phyloP scores from a whole-genome alignment of 2,888 invertebrate species.

The Cryptocheilus praepositus region DNA sequence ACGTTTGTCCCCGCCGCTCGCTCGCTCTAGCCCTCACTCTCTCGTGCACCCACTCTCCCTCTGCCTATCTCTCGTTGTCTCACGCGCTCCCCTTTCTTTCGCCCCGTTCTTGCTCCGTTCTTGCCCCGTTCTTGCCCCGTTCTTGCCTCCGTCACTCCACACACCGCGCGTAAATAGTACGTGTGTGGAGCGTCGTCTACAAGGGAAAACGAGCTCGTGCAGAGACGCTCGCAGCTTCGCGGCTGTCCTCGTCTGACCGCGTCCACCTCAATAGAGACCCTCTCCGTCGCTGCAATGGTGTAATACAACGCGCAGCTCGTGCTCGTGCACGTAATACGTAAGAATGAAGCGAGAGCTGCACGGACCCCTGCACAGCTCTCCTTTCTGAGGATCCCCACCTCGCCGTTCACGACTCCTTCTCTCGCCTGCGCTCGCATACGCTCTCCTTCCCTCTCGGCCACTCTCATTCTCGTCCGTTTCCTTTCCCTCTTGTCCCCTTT shows the following conservation, averaged over 20 bases:
- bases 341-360: conserved; percentile 49
- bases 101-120: conserved; percentile 32
- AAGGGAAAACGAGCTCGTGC: too few species aligned
- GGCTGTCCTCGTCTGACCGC: conserved; percentile 33
- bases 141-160: conserved; percentile 22
- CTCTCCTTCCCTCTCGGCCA: conserved; percentile 28
- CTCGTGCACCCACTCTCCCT: conserved; percentile 23
- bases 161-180: not conserved
- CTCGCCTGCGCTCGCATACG: not conserved
- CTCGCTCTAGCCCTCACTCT: conserved; percentile 22
- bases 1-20: not conserved
- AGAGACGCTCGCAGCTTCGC: not conserved
- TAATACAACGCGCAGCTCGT: conserved; percentile 48
- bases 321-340: conserved; percentile 52
- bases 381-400: conserved; percentile 15
- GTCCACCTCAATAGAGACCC: conserved; percentile 37
- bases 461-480: conserved; percentile 29
- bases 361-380: conserved; percentile 5
- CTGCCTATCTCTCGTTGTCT: conserved; percentile 22
- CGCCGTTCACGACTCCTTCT: conserved; percentile 22
- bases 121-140: conserved; percentile 25
- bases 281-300: conserved; percentile 57
- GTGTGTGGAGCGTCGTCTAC: too few species aligned
- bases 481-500: conserved; percentile 37
- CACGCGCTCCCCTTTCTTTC: conserved; percentile 23